Conservation (phyloP, 2,113 vertebrate genomes). For the Sphyrna mokarran region DNA sequence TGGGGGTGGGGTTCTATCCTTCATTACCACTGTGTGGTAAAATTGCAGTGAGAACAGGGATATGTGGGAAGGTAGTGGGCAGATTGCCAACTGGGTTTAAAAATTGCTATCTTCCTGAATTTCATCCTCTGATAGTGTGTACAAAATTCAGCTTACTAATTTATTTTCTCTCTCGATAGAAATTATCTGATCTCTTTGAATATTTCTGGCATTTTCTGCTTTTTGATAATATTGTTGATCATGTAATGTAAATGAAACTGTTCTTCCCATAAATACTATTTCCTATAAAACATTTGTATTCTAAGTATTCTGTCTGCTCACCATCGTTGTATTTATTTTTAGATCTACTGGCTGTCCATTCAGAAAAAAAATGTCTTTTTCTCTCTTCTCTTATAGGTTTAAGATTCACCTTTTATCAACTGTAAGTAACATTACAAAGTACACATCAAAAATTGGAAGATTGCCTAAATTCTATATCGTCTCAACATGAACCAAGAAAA, state of each 20-base stretch:
- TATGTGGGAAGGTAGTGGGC: neutral
- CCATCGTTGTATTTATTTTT: neutral
- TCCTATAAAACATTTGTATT: neutral
- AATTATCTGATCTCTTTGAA: neutral
- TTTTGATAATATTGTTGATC: neutral
- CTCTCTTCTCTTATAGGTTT: neutral
- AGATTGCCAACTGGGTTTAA: neutral
- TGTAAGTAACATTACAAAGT: neutral
- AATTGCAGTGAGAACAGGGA: neutral
- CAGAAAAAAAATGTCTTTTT: neutral
- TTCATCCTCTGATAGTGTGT: neutral
- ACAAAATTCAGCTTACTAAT: neutral
- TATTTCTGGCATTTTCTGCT: neutral
- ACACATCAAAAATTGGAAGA: neutral
- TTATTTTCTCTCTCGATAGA: neutral
- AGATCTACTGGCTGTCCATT: neutral
- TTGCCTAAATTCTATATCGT: neutral
- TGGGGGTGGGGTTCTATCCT: neutral
- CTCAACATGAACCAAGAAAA: slow-evolving; percentile 24
- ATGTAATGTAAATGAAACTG: neutral
- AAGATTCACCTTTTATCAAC: neutral
- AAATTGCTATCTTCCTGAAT: neutral
- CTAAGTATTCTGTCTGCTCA: neutral
- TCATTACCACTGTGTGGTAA: neutral
- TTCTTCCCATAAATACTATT: neutral